A percentile compares a stretch with the other conserved stretches of the same genome.
phyloP scores from a whole-genome alignment of 1,140 invertebrate species.

The Pogonomyrmex californicus region DNA sequence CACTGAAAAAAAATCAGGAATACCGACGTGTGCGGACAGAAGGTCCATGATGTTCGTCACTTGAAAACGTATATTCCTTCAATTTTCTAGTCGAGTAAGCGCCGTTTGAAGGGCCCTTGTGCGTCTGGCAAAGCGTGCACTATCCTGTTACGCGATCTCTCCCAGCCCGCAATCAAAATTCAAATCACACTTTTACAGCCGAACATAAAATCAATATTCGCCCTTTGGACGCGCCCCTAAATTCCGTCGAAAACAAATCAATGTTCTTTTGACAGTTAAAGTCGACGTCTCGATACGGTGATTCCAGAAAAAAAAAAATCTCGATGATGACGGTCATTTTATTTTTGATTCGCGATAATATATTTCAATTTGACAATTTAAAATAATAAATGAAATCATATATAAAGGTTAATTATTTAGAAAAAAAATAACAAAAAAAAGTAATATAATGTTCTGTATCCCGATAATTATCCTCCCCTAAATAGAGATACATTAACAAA shows the following conservation, averaged over 20 bases:
- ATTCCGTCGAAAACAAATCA: slow-evolving; percentile 83
- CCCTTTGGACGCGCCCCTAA: slow-evolving; percentile 79
- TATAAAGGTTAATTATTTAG: neutral
- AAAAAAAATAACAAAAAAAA: neutral
- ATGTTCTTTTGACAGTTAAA: slow-evolving; percentile 66
- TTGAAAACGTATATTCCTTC: slow-evolving; percentile 84
- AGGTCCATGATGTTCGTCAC: slow-evolving; percentile 71
- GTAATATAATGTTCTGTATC: neutral
- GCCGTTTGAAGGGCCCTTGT: slow-evolving; percentile 84
- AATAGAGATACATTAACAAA: neutral
- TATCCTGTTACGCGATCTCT: slow-evolving; percentile 87
- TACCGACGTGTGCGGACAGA: slow-evolving; percentile 41
- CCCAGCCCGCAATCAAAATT: slow-evolving; percentile 86
- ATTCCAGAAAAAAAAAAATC: neutral
- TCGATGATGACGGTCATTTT: neutral
- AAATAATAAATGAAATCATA: slow-evolving; percentile 1
- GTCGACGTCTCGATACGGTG: slow-evolving; percentile 35
- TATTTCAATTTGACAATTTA: neutral
- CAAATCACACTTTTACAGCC: slow-evolving; percentile 87
- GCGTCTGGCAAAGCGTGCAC: slow-evolving; percentile 87
- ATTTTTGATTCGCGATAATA: neutral
- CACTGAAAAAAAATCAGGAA: slow-evolving; percentile 52
- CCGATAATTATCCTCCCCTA: neutral
- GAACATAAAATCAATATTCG: slow-evolving; percentile 87
- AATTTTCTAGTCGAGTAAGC: slow-evolving; percentile 87